A percentile compares a stretch with the other conserved stretches of the same genome.
Evolutionary conservation across 2,797 vertebrate genomes (phyloP).

Genomic region (Hypotaenidia philippensis): DNA sequence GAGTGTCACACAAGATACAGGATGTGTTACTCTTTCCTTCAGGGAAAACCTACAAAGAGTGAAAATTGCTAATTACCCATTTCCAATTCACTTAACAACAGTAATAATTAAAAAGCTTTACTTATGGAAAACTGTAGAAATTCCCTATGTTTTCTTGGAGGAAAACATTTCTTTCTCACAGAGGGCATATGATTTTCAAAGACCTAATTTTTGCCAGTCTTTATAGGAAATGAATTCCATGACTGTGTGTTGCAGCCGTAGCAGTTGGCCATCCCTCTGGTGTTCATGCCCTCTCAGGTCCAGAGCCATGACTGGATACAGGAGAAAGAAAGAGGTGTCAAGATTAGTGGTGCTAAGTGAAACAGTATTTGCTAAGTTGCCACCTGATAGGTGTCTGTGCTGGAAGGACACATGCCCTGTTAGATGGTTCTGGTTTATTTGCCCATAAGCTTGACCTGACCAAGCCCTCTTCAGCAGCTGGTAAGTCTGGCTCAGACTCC

Average conservation of each 20-base stretch:
- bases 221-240: not conserved
- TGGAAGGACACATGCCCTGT: accelerated
- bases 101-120: not conserved
- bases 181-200: not conserved
- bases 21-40: not conserved
- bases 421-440: not conserved
- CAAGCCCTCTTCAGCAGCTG: not conserved
- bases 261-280: not conserved
- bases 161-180: not conserved
- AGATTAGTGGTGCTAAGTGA: not conserved
- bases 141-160: not conserved
- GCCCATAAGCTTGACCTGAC: not conserved
- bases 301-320: not conserved
- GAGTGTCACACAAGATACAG: not conserved
- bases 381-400: not conserved
- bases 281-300: accelerated
- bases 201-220: not conserved
- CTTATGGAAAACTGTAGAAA: not conserved
- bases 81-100: not conserved
- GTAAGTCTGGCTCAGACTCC: not conserved
- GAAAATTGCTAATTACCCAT: not conserved
- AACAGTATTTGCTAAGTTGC: not conserved
- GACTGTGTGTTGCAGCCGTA: accelerated
- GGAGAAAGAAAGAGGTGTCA: not conserved
- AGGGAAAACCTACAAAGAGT: not conserved